A percentile compares a stretch with the other conserved stretches of the same genome.
Conservation (phyloP, 2,113 vertebrate genomes). For the Uria aalge region DNA sequence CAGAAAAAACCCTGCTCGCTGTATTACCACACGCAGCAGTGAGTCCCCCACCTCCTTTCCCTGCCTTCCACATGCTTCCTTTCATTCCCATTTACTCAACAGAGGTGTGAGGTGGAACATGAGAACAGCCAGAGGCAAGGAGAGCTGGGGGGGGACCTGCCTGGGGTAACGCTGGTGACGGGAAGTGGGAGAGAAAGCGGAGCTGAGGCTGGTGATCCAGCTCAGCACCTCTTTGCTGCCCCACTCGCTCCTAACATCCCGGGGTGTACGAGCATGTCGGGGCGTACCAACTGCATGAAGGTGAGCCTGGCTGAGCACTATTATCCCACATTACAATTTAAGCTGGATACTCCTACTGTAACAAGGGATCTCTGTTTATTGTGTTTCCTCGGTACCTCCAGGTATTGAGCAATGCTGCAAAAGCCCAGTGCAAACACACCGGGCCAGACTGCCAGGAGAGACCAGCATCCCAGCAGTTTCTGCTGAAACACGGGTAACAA, state of each 20-base stretch:
- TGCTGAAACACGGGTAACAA: not conserved
- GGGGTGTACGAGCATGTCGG: not conserved
- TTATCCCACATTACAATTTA: not conserved
- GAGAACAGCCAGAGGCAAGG: not conserved
- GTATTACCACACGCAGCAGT: fast-evolving
- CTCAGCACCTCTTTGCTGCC: not conserved
- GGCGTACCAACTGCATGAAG: not conserved
- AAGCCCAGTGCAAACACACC: not conserved
- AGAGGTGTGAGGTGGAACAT: not conserved
- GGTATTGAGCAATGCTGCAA: not conserved
- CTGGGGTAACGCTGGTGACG: not conserved
- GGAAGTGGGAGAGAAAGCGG: not conserved
- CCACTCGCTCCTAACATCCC: not conserved
- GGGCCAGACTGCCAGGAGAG: not conserved
- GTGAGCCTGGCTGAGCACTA: not conserved
- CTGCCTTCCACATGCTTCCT: not conserved
- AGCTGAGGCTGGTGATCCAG: not conserved
- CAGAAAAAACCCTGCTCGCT: fast-evolving
- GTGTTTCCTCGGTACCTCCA: not conserved
- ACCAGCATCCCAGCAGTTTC: not conserved
- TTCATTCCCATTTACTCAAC: not conserved
- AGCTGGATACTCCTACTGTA: not conserved
- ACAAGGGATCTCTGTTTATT: not conserved
- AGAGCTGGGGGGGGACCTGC: not conserved
- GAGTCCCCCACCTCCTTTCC: not conserved